Conservation (phyloP, 1,140 invertebrate genomes). For the Camponotus floridanus region DNA sequence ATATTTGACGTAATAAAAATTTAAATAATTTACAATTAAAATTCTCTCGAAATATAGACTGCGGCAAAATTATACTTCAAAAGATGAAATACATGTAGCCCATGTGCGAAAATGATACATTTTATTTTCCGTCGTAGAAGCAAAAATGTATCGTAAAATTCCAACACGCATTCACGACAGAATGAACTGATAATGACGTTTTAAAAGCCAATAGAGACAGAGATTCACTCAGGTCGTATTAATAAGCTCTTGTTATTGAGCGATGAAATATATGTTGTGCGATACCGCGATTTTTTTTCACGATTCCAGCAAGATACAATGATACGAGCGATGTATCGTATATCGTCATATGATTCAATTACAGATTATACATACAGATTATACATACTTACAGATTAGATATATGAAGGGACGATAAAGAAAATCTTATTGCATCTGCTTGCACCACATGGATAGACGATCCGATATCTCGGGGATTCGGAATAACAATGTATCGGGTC, state of each 20-base stretch:
- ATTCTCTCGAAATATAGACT: neutral
- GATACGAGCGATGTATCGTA: neutral
- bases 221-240: constrained; percentile 49
- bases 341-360: constrained; percentile 26
- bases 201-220: constrained; percentile 60
- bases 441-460: constrained; percentile 4
- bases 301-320: constrained; percentile 29
- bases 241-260: constrained; percentile 70
- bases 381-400: neutral
- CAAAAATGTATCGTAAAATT: constrained; percentile 34
- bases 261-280: constrained; percentile 63
- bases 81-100: neutral
- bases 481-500: constrained; percentile 22
- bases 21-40: neutral
- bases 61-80: neutral
- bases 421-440: constrained; percentile 61
- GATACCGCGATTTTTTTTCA: neutral
- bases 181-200: constrained; percentile 8
- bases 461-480: constrained; percentile 47
- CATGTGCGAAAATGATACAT: neutral
- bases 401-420: neutral
- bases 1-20: neutral
- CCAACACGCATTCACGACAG: neutral
- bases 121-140: constrained; percentile 14
- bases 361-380: neutral